Conservation (phyloP, 2,113 vertebrate genomes). For the Hucho hucho region DNA sequence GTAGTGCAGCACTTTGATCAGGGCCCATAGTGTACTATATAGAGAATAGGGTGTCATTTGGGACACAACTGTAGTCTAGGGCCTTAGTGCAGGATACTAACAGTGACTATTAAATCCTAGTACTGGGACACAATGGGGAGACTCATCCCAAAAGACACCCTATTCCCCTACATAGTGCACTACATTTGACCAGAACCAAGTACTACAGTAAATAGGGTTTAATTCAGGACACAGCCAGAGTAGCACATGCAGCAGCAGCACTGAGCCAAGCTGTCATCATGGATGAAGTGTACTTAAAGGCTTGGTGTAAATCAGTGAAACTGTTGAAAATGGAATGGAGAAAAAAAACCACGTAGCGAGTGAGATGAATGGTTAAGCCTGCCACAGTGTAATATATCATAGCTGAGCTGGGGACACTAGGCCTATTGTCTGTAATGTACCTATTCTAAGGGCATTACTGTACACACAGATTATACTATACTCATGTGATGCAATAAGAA, state of each 20-base stretch:
- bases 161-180: no score
- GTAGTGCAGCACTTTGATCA: no score
- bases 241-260: constrained; percentile 6
- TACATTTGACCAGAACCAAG: no score
- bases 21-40: no score
- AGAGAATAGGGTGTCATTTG: no score
- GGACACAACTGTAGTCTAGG: constrained; percentile 1
- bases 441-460: background rate
- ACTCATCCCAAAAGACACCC: background rate
- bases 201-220: no score
- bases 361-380: constrained; percentile 4
- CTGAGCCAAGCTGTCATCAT: constrained; percentile 19
- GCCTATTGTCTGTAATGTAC: no score
- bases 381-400: background rate
- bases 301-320: constrained; percentile 24
- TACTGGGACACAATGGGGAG: constrained; percentile 15
- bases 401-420: background rate
- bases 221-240: no score
- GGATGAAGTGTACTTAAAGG: constrained; percentile 21
- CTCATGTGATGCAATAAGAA: no score
- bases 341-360: background rate
- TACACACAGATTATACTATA: background rate
- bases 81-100: constrained; percentile 9
- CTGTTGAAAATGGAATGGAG: constrained; percentile 28
- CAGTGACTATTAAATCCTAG: constrained; percentile 26